Evolutionary conservation across 2,797 vertebrate genomes (phyloP), one percentile per base, ranked within the genome.

Genomic region (Ctenosaura bakeri): DNA sequence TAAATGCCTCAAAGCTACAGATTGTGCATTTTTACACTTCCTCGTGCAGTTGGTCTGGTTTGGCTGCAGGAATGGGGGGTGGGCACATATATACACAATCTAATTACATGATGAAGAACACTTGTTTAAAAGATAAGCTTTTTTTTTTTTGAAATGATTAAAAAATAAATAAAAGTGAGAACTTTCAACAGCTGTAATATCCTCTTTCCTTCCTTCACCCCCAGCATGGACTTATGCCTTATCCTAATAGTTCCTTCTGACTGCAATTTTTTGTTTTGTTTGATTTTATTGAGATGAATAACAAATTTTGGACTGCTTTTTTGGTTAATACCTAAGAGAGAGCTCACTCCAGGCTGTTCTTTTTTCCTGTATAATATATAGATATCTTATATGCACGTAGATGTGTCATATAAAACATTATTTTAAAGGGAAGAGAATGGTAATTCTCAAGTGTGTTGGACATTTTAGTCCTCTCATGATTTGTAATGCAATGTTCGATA

Each of bases 401-500:
- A 84, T 87, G 83, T 90, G 85, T 69, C 0, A 0, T 46, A 46
- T 64, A 14, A 78, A 90, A 78, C 71, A 13, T 90, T 88, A 76
- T 93, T 69, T 94, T 76, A 85, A 91, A 85, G 74, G 50, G 71
- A 86, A 93, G 50, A 20, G 76, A 88, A 85, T 92, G 82, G 77
- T 84, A 91, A 94, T 87, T 84, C 88, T 92, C 84, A 80, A 46
- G 29, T 35, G 38, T 88, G 71, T 89, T 93, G 84, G 64, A 0
- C 80, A 85, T 92, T 93, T 96, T 94, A 89, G 71, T 59, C 93
- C 93, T 92, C 90, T 93, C 66, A 86, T 4, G n/a, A 90, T 94
- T 96, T 94, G 83, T 90, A 94, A 87, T 86, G 90, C 79, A 85
- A 87, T 94, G 93, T 94, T 94, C 90, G 95, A 92, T 93, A 93